Evolutionary conservation across 2,113 vertebrate species (phyloP), one percentile per base, ranked within the genome.

Genomic region (Nicator chloris): DNA sequence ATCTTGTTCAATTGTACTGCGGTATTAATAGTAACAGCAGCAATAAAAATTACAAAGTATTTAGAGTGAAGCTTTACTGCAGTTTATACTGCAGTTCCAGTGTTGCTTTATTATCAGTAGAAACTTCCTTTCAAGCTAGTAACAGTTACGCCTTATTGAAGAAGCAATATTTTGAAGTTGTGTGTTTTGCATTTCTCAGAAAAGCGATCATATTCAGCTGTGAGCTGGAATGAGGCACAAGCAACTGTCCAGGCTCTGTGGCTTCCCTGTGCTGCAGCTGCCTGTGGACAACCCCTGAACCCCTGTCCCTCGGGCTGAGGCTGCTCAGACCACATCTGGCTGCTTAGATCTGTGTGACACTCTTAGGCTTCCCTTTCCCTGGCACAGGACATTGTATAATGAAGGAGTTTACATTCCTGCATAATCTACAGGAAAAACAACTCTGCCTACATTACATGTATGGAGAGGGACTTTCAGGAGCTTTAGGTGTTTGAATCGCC

Each of bases 241-340:
- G 35, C 26, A 15, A 20, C 40, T 71, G 21, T 3, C 47, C 21
- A 7, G 21, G 13, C 37, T 28, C 12, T 9, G 45, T 35, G 59
- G 18, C 22, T 75, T 18, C 53, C 21, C 61, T 65, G 47, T 12
- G 35, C 65, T 66, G 39, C 65, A 49, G 65, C 59, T 82, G 39
- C 28, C n/a, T 42, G 39, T 3, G 47, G 51, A 56, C 61, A 60
- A 2, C 4, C 6, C 10, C 0, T 0, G 1, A 60, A 2, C 4
- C 6, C 10, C 0, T 0, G 1, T 16, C 31, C 40, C 45, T 37
- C 23, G 54, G 24, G 37, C n/a, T 61, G 28, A 8, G 72, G 50
- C 61, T 88, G 60, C 39, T 53, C 51, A 59, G 42, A 26, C 7
- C 45, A 27, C 40, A 22, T 69, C 19, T 11, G 22, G 19, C 28